A percentile compares a stretch with the other conserved stretches of the same genome.
These are phyloP conservation scores for Tiaroga cobitis DNA, from an alignment of 2,797 vertebrate species.

Conservation along the genomic window DNA sequence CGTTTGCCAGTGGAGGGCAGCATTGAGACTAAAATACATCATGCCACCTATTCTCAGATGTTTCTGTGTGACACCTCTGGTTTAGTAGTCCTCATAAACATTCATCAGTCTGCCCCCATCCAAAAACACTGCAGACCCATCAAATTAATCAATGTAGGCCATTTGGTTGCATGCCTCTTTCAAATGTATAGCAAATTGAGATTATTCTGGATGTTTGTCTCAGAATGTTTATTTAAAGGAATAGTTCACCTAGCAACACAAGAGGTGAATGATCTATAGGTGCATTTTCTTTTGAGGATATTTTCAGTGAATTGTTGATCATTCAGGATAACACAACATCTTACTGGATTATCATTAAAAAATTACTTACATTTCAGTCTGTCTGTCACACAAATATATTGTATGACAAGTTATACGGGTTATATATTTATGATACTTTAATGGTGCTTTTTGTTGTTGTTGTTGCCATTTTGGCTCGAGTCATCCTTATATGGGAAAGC, in stretches of 20 bases:
- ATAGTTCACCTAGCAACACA: neutral
- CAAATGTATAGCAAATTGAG: neutral
- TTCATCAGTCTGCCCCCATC: constrained; percentile 6
- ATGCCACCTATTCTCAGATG: neutral
- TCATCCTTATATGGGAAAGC: neutral
- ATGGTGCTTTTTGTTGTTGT: neutral
- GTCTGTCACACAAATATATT: neutral
- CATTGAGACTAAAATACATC: neutral
- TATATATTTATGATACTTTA: neutral
- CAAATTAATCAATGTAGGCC: neutral
- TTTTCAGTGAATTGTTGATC: neutral
- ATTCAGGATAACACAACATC: neutral
- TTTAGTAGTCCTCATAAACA: neutral
- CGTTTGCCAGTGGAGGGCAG: constrained; percentile 37
- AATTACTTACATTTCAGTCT: neutral
- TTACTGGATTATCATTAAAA: neutral
- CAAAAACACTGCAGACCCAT: neutral
- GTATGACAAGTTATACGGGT: neutral
- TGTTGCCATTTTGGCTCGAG: neutral
- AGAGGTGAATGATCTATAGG: neutral
- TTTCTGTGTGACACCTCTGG: neutral
- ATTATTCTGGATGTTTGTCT: neutral
- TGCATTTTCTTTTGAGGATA: neutral
- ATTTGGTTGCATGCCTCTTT: neutral
- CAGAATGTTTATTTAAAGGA: neutral